A percentile compares a stretch with the other conserved stretches of the same genome.
Evolutionary conservation across 2,113 vertebrate species (phyloP).

Genomic region (Equus quagga): DNA sequence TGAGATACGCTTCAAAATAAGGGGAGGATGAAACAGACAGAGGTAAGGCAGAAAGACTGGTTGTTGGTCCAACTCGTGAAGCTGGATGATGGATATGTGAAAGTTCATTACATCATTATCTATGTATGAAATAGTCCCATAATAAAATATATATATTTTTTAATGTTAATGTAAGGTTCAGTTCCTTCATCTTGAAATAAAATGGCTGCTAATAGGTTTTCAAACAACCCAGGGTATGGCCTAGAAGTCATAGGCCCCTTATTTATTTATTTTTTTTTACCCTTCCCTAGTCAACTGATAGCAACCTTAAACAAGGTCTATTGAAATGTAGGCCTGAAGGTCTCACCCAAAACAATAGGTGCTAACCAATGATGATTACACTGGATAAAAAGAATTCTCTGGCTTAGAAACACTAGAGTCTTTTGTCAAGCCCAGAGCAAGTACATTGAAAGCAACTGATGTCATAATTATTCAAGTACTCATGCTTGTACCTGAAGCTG

Average conservation of each 20-base stretch:
- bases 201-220: slow-evolving; percentile 13
- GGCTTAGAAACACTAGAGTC: neutral
- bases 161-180: neutral
- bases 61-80: neutral
- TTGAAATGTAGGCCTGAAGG: neutral
- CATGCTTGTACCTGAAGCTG: neutral
- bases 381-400: neutral
- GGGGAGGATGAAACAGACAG: neutral
- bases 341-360: neutral
- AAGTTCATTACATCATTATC: neutral
- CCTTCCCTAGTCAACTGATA: neutral
- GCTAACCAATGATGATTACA: neutral
- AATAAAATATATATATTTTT: neutral
- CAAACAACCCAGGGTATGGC: neutral
- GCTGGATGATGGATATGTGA: neutral
- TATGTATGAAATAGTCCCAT: neutral
- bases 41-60: neutral
- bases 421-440: neutral
- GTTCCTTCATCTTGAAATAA: slow-evolving; percentile 26
- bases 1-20: neutral
- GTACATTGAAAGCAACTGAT: neutral
- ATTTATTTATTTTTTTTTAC: neutral
- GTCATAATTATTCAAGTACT: neutral
- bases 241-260: neutral
- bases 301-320: neutral